These are phyloP conservation scores for Leptopilina boulardi DNA, from an alignment of 1,140 invertebrate genomes.

Conservation along the genomic window DNA sequence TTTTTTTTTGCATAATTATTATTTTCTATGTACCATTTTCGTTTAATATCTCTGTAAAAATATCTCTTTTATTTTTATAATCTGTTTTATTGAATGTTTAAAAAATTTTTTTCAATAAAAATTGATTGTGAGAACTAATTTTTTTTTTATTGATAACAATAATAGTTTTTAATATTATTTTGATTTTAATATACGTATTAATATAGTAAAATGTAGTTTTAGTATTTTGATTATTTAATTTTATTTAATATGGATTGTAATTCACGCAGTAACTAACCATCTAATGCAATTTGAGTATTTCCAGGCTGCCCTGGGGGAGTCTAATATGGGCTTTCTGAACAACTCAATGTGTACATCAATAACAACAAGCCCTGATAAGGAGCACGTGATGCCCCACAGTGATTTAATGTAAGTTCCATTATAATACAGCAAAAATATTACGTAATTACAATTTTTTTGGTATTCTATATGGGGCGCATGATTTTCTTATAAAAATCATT, in stretches of 20 bases:
- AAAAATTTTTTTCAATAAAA: too few relatives aligned
- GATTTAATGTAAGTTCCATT: conserved; percentile 72
- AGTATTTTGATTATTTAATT: conserved; percentile 5
- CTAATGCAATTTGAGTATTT: conserved; percentile 76
- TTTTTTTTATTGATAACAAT: too few relatives aligned
- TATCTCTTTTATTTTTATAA: too few relatives aligned
- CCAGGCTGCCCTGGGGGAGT: conserved; percentile 82
- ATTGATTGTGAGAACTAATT: too few relatives aligned
- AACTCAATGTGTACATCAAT: conserved; percentile 76
- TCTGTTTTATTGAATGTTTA: too few relatives aligned
- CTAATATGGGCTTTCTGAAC: conserved; percentile 79
- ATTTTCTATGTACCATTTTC: too few relatives aligned
- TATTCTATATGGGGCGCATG: too few relatives aligned
- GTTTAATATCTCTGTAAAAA: too few relatives aligned
- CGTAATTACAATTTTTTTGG: not conserved
- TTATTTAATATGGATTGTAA: conserved; percentile 13
- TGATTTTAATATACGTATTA: too few relatives aligned
- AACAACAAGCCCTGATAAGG: conserved; percentile 76
- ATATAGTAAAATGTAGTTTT: too few relatives aligned
- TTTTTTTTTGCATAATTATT: too few relatives aligned
- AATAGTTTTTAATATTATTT: conserved; percentile 34
- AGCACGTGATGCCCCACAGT: conserved; percentile 72
- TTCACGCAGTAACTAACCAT: conserved; percentile 66
- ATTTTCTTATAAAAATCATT: too few relatives aligned
- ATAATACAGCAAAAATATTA: not conserved